Base-by-base conservation (phyloP, 2,113 vertebrate genomes). In the Scopus umbretta region DNA sequence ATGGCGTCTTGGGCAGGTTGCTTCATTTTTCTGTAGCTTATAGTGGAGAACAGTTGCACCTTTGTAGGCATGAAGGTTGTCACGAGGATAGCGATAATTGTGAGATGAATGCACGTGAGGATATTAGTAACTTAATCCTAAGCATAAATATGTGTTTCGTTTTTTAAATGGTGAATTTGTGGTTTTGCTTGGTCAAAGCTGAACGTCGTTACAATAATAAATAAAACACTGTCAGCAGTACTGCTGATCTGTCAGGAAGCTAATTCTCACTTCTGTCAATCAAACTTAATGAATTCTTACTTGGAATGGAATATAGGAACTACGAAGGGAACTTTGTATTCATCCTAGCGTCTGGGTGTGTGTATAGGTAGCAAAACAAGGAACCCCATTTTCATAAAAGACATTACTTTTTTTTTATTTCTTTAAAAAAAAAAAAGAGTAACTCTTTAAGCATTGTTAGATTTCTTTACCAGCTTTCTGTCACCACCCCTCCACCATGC, bases 401-500 rank as follows among this genome's bases (percentile, higher is more conserved):
- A 27, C 14, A 8, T 52, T 61, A 11, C 27, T 61, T 6, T 34
- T 85, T 56, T 72, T 63, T 13, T 4, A 42, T 26, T 70, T 80
- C 16, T 25, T 62, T 49, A 5, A 16, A 56, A 27, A 10, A 34
- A 34, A 50, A 38, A 49, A 12, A 10, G 40, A 42, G 7, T 32
- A 47, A 36, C 5, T 52, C 68, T n/a, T n/a, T n/a, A n/a, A n/a
- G 15, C 6, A 6, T 70, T n/a, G n/a, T 6, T 52, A 7, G 25
- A 20, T 81, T 75, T 87, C 25, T 49, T 89, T 45, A 50, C 10
- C 6, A 67, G 32, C 17, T 91, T 55, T 78, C 38, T 87, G 12
- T 42, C 22, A 10, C 10, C 9, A 5, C 9, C 11, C 10, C 27
- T 4, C 5, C 5, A 5, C 7, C 8, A 7, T 27, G 27, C 10